Evolutionary conservation across 2,888 invertebrate genomes (phyloP).

Genomic region (Machimus rusticus): DNA sequence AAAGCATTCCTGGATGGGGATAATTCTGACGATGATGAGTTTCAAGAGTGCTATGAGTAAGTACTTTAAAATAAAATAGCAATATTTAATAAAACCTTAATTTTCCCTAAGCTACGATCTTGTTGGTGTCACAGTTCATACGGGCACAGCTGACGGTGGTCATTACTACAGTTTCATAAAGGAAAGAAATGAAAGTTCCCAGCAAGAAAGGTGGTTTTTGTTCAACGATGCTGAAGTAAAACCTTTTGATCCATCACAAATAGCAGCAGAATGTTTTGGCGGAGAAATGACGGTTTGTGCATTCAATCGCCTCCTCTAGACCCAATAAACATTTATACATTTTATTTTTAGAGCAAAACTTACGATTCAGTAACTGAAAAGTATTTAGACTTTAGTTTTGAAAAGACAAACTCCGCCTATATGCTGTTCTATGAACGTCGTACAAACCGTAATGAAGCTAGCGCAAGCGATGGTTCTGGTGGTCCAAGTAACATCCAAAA

Average conservation of each 20-base stretch:
- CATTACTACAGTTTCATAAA: slow-evolving; percentile 97
- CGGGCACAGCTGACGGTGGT: slow-evolving; percentile 97
- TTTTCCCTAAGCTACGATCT: slow-evolving; percentile 71
- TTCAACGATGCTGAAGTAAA: slow-evolving; percentile 95
- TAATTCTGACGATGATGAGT: slow-evolving; percentile 62
- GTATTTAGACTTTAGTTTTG: slow-evolving; percentile 97
- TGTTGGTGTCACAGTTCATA: slow-evolving; percentile 95
- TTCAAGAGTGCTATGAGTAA: slow-evolving; percentile 79
- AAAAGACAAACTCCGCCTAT: slow-evolving; percentile 97
- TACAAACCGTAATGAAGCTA: background rate
- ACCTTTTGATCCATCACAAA: slow-evolving; percentile 92
- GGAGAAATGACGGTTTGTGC: slow-evolving; percentile 90
- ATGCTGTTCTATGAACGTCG: slow-evolving; percentile 95
- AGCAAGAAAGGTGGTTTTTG: slow-evolving; percentile 88
- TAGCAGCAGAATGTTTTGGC: slow-evolving; percentile 95
- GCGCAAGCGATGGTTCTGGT: slow-evolving; percentile 44
- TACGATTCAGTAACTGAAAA: slow-evolving; percentile 96
- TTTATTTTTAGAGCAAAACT: slow-evolving; percentile 82
- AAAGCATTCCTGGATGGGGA: slow-evolving; percentile 48
- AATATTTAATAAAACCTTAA: background rate
- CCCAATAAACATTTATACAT: background rate
- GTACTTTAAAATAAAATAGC: slow-evolving; percentile 53
- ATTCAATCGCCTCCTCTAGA: background rate
- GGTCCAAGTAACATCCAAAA: slow-evolving; percentile 39
- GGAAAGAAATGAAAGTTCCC: slow-evolving; percentile 74